Conservation (phyloP, 2,797 vertebrate species). For the Heterohyrax brucei region DNA sequence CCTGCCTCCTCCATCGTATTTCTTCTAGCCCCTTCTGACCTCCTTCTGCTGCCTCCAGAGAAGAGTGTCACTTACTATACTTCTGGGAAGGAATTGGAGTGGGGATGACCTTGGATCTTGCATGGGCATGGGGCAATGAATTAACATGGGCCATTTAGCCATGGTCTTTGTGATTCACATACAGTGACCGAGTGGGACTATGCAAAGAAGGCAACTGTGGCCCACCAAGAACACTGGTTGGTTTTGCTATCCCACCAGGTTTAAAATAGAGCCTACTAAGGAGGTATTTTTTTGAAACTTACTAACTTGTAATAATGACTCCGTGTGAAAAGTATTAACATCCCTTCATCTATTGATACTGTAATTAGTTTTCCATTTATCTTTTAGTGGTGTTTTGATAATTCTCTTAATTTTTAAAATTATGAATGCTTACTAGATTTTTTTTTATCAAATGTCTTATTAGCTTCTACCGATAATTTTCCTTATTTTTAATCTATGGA, state of each 20-base stretch:
- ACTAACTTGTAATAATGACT: background rate
- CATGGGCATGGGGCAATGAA: no score
- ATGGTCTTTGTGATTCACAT: background rate
- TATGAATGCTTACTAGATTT: background rate
- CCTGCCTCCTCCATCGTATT: background rate
- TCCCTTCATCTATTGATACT: background rate
- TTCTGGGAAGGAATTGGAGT: background rate
- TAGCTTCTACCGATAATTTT: background rate
- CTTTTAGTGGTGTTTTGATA: constrained; percentile 27
- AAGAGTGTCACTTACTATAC: background rate
- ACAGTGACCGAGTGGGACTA: no score
- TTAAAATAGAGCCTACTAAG: background rate
- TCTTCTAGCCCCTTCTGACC: background rate
- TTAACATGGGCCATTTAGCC: no score
- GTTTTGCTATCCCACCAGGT: no score
- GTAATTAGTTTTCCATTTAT: background rate
- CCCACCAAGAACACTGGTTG: no score
- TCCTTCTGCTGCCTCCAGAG: background rate
- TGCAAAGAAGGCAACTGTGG: no score
- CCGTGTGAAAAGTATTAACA: constrained; percentile 6
- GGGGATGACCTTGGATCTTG: background rate
- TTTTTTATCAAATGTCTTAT: constrained; percentile 16
- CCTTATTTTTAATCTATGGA: constrained; percentile 34
- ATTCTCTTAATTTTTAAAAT: constrained; percentile 7
- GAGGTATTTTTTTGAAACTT: background rate